Evolutionary conservation across 2,113 vertebrate species (phyloP).

Genomic region (Galbula dea): DNA sequence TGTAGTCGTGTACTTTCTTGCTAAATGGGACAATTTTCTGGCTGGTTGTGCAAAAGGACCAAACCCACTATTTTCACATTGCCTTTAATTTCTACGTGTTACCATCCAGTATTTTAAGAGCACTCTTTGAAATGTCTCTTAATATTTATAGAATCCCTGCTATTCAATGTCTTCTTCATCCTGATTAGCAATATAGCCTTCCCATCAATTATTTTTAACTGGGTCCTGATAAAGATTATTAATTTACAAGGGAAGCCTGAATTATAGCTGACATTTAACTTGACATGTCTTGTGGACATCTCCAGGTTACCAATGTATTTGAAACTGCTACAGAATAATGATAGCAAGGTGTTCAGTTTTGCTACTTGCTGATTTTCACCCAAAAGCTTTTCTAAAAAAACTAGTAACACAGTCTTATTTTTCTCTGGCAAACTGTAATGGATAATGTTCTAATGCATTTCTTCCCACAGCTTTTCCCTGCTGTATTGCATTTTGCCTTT

Average conservation of each 20-base stretch:
- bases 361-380: background rate
- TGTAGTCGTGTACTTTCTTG: background rate
- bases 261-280: background rate
- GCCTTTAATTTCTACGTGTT: background rate
- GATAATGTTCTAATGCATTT: conserved; percentile 10
- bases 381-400: conserved; percentile 2
- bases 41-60: background rate
- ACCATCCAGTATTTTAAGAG: background rate
- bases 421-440: background rate
- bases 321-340: background rate
- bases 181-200: conserved; percentile 23
- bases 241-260: conserved; percentile 7
- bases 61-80: background rate
- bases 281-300: background rate
- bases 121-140: background rate
- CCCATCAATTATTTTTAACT: conserved; percentile 11
- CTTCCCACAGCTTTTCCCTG: background rate
- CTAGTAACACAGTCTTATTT: background rate
- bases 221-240: conserved; percentile 14
- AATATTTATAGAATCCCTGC: background rate
- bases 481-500: conserved; percentile 51
- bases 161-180: background rate
- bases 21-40: background rate
- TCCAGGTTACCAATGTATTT: background rate
- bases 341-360: background rate